A percentile compares a stretch with the other conserved stretches of the same genome.
Conservation (phyloP, 2,888 invertebrate species). For the Drosophila pseudotakahashii region DNA sequence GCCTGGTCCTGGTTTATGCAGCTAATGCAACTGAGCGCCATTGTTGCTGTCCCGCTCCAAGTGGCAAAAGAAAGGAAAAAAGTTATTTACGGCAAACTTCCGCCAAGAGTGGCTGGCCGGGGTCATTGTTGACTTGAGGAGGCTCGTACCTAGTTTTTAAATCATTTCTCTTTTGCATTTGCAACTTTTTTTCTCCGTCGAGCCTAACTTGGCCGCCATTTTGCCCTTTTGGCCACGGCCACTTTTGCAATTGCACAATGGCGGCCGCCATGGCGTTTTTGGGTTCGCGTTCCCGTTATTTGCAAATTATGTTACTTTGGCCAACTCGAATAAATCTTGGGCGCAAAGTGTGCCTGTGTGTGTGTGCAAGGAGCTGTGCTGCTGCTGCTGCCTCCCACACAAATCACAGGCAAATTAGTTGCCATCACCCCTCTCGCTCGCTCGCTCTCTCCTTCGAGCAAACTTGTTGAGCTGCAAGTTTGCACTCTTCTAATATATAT, state of each 20-base stretch:
- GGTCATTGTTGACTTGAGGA: conserved; percentile 25
- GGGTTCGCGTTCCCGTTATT: conserved; percentile 26
- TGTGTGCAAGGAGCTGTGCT: conserved; percentile 18
- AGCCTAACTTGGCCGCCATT: conserved; percentile 44
- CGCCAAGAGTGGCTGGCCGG: conserved; percentile 5
- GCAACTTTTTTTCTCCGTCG: conserved; percentile 2
- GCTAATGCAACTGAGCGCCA: conserved; percentile 65
- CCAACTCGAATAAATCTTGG: conserved; percentile 72
- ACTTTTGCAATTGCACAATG: conserved; percentile 38
- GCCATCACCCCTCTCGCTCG: conserved; percentile 12
- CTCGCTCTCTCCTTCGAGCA: conserved; percentile 3
- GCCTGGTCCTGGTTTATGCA: conserved; percentile 58
- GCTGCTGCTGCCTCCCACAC: conserved; percentile 44
- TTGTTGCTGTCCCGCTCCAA: conserved; percentile 31
- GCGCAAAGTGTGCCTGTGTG: conserved; percentile 3
- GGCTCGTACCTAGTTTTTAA: conserved; percentile 56
- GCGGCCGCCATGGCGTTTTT: conserved; percentile 21
- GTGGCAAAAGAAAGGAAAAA: conserved; percentile 47
- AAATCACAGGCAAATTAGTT: conserved; percentile 74
- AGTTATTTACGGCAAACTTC: conserved; percentile 68
- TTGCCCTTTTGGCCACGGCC: conserved; percentile 52
- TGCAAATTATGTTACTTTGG: conserved; percentile 74
- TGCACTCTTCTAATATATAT: conserved; percentile 38
- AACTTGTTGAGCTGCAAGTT: conserved; percentile 74
- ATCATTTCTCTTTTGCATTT: conserved; percentile 51